phyloP scores from a whole-genome alignment of 2,113 vertebrate genomes.

The Actenoides lindsayi region DNA sequence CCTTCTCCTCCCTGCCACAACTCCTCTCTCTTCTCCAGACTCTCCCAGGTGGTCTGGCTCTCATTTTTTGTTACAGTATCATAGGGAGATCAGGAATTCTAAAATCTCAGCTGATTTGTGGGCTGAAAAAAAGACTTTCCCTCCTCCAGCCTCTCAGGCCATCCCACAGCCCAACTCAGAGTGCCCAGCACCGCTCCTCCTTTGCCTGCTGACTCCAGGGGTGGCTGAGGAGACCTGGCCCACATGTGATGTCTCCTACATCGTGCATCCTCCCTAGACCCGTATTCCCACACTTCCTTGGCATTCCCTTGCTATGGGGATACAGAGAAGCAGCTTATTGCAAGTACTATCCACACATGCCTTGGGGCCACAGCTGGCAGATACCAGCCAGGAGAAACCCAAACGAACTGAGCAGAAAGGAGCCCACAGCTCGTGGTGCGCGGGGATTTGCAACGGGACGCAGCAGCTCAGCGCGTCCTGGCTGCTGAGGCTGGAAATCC shows the following conservation, averaged over 20 bases:
- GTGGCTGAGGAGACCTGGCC: background rate
- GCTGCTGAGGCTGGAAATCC: background rate
- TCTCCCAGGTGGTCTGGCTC: background rate
- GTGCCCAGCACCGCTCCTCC: background rate
- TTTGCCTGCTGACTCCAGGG: background rate
- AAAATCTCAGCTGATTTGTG: background rate
- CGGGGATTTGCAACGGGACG: background rate
- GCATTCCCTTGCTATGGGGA: background rate
- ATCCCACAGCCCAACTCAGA: background rate
- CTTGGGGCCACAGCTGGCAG: background rate
- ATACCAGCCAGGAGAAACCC: background rate
- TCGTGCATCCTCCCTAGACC: background rate
- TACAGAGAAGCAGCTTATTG: background rate
- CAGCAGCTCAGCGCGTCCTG: background rate
- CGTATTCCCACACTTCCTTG: background rate
- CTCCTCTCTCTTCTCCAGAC: background rate
- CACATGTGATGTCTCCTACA: fast-evolving
- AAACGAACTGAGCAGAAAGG: background rate
- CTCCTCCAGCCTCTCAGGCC: background rate
- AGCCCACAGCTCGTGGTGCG: background rate
- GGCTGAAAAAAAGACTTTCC: background rate
- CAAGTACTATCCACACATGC: background rate
- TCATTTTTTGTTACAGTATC: background rate
- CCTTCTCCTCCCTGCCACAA: background rate
- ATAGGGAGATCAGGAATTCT: background rate